Base-by-base conservation (phyloP, 2,888 invertebrate genomes). In the Merodon equestris region DNA sequence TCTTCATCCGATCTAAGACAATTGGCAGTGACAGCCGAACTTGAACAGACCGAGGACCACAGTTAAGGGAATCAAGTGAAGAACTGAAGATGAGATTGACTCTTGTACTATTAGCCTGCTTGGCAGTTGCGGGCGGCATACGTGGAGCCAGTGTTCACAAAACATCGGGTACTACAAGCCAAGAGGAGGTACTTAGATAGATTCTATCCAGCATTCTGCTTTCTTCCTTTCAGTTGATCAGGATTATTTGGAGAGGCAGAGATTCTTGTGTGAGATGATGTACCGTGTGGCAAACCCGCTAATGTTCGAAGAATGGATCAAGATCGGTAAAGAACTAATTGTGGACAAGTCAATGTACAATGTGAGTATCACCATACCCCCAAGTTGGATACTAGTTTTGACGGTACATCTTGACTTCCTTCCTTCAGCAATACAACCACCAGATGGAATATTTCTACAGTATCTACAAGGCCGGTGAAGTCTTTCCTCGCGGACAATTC, bases 401-500 rank as follows among this genome's bases (percentile, higher is more conserved):
- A 86, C 63, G 84, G n/a, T n/a, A n/a, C n/a, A n/a, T n/a, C n/a
- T 85, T 3, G 61, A 84, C 17, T 60, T 63, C 18, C 7, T 7
- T 14, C 3, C n/a, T 40, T 40, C 40, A 40, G 40, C 2, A 40
- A 40, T 40, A 5, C 9, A 10, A 40, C 40, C 1, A 40, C 5
- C 9, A n/a, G 2, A 40, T 40, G 40, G 5, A 40, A 9, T 40
- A 1, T 68, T 87, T 86, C 84, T 85, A 82, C 67, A 82, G 85
- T 66, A 74, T 84, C 64, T 86, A 85, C 82, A 86, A 86, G 47
- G 17, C 81, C 15, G 83, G 90, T 57, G 91, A 90, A 15, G 86
- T 90, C 60, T 86, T 93, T 68, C 91, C 91, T 9, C 89, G 89
- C 82, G 91, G 91, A 68, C 90, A 91, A 66, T 89, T 91, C 63